Base-by-base conservation (phyloP, 2,888 invertebrate species). In the Tipula helvola region DNA sequence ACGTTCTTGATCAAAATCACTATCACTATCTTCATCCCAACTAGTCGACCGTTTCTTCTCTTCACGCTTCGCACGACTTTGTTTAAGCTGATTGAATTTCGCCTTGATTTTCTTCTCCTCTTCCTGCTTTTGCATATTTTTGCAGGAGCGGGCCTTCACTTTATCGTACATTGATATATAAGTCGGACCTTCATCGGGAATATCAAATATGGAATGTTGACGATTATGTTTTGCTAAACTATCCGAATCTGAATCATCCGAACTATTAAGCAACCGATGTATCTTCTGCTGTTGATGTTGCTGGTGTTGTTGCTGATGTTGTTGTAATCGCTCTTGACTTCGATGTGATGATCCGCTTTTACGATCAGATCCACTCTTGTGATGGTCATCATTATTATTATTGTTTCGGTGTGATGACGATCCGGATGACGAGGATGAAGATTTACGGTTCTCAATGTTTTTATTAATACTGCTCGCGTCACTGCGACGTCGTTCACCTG, bases 111-210 rank as follows among this genome's bases (percentile, higher is more conserved):
- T 97, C 90, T 97, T 97, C 91, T 97, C 96, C 91, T 97, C 97
- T 90, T 96, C 96, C 90, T 97, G 95, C 90, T 97, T 97, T 90
- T 97, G 96, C 96, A 97, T 96, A 90, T 97, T 97, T 91, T 97
- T 97, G 89, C 97, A 97, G 36, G 97, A 97, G 71, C 97, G 94
- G 3, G 97, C 97, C 91, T 98, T 98, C 0, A 98, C 97, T 92
- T 98, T 98, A 90, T 98, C 98, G 91, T 99, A 99, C 98, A 99
- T 99, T 10, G 98, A 98, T 87, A 98, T 97, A 90, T 97, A 98
- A 10, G 96, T 95, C 0, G 97, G 97, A 87, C 96, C 97, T 89
- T 97, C 97, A 90, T 96, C 96, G 2, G 87, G 87, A 87, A 97
- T 97, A 90, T 97, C 97, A 91, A 97, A 97, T 89, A 97, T 97